phyloP scores from a whole-genome alignment of 2,797 vertebrate species.

The Argyrosomus regius region DNA sequence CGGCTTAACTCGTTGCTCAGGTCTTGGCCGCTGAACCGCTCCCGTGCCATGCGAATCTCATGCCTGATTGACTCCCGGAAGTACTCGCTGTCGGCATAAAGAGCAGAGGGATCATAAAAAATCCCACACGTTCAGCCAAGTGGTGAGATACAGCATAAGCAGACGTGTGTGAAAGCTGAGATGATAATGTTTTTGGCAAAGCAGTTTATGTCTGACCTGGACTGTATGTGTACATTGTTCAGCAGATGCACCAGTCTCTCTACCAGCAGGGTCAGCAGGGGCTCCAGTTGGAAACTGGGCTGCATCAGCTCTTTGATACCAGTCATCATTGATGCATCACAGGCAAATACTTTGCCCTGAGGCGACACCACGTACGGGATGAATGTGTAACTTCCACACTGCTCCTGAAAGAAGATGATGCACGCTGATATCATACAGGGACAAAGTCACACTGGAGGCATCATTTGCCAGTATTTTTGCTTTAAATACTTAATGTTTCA shows the following conservation, averaged over 20 bases:
- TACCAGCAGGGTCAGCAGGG: conserved; percentile 87
- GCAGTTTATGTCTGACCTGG: conserved; percentile 83
- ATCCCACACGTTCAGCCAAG: not conserved
- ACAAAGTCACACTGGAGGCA: not conserved
- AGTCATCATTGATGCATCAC: conserved; percentile 84
- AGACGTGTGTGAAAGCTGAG: conserved; percentile 9
- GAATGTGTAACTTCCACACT: conserved; percentile 90
- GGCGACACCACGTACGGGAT: conserved; percentile 91
- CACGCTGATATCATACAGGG: not conserved
- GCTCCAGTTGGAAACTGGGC: conserved; percentile 86
- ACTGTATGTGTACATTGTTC: conserved; percentile 87
- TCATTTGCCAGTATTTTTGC: not conserved
- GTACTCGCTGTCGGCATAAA: conserved; percentile 85
- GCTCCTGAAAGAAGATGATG: conserved; percentile 82
- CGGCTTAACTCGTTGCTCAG: conserved; percentile 88
- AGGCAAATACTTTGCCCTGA: conserved; percentile 90
- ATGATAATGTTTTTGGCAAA: conserved; percentile 13
- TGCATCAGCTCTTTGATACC: conserved; percentile 88
- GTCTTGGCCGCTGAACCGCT: conserved; percentile 86
- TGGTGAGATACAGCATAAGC: not conserved
- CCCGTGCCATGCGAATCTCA: conserved; percentile 90
- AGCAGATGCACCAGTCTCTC: conserved; percentile 86
- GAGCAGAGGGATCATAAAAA: not conserved
- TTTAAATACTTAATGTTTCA: not conserved
- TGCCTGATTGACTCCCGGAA: conserved; percentile 90